These are phyloP conservation scores for Sinonovacula constricta DNA, from an alignment of 1,140 invertebrate species.

Conservation along the genomic window DNA sequence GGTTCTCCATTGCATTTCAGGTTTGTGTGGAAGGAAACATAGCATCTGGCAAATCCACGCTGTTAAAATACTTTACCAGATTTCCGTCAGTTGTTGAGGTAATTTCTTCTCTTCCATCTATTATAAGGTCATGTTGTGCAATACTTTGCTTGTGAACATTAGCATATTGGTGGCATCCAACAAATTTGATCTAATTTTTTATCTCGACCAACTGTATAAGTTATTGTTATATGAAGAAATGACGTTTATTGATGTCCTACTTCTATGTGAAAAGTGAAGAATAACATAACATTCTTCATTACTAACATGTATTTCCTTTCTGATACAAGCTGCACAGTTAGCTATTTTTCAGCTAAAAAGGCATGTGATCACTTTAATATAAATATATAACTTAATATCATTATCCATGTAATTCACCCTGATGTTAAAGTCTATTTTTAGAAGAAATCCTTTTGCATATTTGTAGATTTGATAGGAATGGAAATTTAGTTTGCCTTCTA, in stretches of 20 bases:
- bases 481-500: not conserved
- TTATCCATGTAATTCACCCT: too few relatives aligned
- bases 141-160: not conserved
- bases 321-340: too few relatives aligned
- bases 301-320: too few relatives aligned
- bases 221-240: not conserved
- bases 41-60: conserved; percentile 71
- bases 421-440: too few relatives aligned
- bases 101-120: too few relatives aligned
- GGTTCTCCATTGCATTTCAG: too few relatives aligned
- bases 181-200: not conserved
- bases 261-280: not conserved
- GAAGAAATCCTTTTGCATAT: not conserved
- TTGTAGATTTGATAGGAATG: not conserved
- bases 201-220: not conserved
- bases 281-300: too few relatives aligned
- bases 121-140: not conserved
- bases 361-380: too few relatives aligned
- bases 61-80: conserved; percentile 66
- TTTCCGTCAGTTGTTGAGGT: conserved; percentile 60
- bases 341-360: too few relatives aligned
- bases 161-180: not conserved
- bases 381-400: too few relatives aligned
- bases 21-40: conserved; percentile 74
- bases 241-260: not conserved